A percentile compares a stretch with the other conserved stretches of the same genome.
These are phyloP conservation scores for Pteronotus mesoamericanus DNA, from an alignment of 2,797 vertebrate genomes.

Conservation along the genomic window DNA sequence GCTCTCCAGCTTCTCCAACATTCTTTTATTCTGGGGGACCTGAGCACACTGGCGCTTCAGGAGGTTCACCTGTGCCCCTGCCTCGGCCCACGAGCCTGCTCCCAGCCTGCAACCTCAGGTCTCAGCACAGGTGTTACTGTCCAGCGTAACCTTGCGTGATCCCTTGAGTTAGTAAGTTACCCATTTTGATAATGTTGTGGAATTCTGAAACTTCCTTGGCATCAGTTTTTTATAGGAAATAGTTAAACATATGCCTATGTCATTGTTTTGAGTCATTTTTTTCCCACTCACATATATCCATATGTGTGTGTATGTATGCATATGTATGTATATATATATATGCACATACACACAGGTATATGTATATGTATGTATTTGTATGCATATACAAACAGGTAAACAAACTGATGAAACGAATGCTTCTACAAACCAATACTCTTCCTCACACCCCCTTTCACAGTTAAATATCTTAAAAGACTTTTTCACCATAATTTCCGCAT, in stretches of 20 bases:
- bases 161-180: not conserved
- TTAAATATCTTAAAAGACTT: not conserved
- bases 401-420: not conserved
- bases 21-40: not conserved
- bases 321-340: too few species aligned
- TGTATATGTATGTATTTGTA: not conserved
- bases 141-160: too few species aligned
- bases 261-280: not conserved
- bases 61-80: rapidly evolving
- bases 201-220: not conserved
- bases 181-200: not conserved
- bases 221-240: not conserved
- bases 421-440: not conserved
- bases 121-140: not conserved
- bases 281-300: too few species aligned
- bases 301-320: not conserved
- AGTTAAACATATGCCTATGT: not conserved
- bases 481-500: not conserved
- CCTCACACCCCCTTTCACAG: not conserved
- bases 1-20: not conserved
- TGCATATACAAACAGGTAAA: too few species aligned
- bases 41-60: not conserved
- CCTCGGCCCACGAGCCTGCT: too few species aligned
- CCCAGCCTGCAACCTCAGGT: not conserved
- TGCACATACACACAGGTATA: too few species aligned